Evolutionary conservation across 2,797 vertebrate species (phyloP).

Genomic region (Morus bassanus): DNA sequence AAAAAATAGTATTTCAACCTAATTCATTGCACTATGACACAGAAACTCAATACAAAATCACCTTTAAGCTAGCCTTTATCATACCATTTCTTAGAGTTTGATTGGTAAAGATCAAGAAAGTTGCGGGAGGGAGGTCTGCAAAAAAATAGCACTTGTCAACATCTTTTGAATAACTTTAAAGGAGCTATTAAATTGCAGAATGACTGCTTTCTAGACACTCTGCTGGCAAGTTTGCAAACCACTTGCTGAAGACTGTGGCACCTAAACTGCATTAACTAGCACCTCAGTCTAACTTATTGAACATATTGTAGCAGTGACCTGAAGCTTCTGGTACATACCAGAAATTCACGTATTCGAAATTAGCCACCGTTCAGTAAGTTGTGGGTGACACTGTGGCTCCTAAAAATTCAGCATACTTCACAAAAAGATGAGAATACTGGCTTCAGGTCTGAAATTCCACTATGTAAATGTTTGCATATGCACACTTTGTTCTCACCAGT

Average conservation of each 20-base stretch:
- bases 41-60: not conserved
- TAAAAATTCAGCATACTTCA: not conserved
- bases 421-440: not conserved
- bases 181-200: not conserved
- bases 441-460: not conserved
- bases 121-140: rapidly evolving
- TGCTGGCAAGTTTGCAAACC: not conserved
- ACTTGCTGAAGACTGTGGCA: not conserved
- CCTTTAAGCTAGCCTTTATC: not conserved
- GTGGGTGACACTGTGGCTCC: not conserved
- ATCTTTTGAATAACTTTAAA: not conserved
- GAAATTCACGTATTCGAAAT: not conserved
- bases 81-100: not conserved
- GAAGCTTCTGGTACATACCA: not conserved
- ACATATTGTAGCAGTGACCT: not conserved
- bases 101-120: not conserved
- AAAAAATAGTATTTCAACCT: not conserved
- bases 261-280: not conserved
- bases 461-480: not conserved
- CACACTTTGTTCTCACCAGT: not conserved
- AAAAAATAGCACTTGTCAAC: not conserved
- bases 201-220: not conserved
- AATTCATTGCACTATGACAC: not conserved
- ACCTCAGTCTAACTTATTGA: not conserved
- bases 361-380: not conserved